Conservation (phyloP, 2,888 invertebrate genomes). For the Coenonympha glycerion region DNA sequence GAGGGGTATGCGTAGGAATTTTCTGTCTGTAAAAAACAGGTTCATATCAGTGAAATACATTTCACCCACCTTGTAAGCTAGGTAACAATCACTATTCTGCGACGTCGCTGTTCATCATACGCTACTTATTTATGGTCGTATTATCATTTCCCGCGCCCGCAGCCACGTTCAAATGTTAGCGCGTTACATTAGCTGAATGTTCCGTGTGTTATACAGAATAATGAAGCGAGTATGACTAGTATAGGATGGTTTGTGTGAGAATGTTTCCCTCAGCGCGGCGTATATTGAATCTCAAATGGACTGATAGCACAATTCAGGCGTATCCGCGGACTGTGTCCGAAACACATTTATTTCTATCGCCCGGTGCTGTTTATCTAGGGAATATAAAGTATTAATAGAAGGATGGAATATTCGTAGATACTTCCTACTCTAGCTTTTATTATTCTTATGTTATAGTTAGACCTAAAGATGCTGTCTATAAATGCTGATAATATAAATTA, state of each 20-base stretch:
- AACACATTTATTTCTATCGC: constrained; percentile 1
- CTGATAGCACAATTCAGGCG: constrained; percentile 4
- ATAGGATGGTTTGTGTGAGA: constrained; percentile 11
- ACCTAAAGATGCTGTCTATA: too few species aligned
- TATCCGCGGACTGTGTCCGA: background rate
- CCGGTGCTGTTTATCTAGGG: background rate
- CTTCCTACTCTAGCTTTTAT: too few species aligned
- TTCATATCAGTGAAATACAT: background rate
- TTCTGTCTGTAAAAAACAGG: too few species aligned
- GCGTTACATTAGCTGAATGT: constrained; percentile 9
- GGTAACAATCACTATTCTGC: constrained; percentile 40
- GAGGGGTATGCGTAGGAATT: too few species aligned
- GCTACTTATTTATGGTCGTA: constrained; percentile 42
- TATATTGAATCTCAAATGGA: constrained; percentile 12
- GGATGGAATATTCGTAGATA: background rate
- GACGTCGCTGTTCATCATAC: constrained; percentile 35
- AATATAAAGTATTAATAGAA: background rate
- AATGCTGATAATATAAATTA: too few species aligned
- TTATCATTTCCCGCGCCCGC: constrained; percentile 39
- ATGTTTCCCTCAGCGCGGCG: constrained; percentile 11
- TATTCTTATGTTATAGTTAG: too few species aligned
- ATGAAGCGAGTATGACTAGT: constrained; percentile 22
- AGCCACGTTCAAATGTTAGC: constrained; percentile 23
- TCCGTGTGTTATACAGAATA: constrained; percentile 24
- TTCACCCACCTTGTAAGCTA: constrained; percentile 5